phyloP scores from a whole-genome alignment of 2,888 invertebrate species.

The Silvanus unidentatus region DNA sequence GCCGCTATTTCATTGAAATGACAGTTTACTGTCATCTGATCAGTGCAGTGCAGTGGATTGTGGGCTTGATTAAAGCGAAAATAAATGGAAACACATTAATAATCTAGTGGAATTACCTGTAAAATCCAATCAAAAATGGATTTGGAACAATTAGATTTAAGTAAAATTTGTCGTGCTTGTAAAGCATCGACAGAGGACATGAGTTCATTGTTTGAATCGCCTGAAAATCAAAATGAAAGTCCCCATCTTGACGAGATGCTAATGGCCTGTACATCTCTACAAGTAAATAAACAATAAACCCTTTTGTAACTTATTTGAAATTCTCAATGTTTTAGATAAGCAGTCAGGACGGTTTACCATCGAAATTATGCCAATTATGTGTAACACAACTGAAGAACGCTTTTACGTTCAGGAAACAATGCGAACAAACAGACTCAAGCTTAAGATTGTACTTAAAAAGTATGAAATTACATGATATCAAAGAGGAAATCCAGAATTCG shows the following conservation, averaged over 20 bases:
- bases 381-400: slow-evolving; percentile 37
- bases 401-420: slow-evolving; percentile 41
- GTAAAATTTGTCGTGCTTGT: slow-evolving; percentile 44
- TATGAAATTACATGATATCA: slow-evolving; percentile 32
- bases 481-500: slow-evolving; percentile 33
- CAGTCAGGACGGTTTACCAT: slow-evolving; percentile 41
- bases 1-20: not conserved
- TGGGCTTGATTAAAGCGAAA: slow-evolving; percentile 34
- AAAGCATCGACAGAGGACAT: slow-evolving; percentile 38
- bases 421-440: slow-evolving; percentile 37
- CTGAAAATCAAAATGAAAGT: slow-evolving; percentile 34
- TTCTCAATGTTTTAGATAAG: slow-evolving; percentile 35
- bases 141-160: slow-evolving; percentile 33
- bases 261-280: slow-evolving; percentile 46
- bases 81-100: slow-evolving; percentile 12
- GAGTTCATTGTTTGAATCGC: slow-evolving; percentile 39
- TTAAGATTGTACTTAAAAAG: slow-evolving; percentile 37
- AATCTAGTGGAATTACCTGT: not conserved
- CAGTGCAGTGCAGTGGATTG: slow-evolving; percentile 44
- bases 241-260: slow-evolving; percentile 49
- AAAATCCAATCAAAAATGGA: slow-evolving; percentile 32
- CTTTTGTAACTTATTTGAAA: not conserved
- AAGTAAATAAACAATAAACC: slow-evolving; percentile 36
- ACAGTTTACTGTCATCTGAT: slow-evolving; percentile 11
- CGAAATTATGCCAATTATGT: slow-evolving; percentile 40